Percentiles rank a stretch among this genome's conserved stretches.
Conservation (phyloP, 2,113 vertebrate species). For the Conger conger region DNA sequence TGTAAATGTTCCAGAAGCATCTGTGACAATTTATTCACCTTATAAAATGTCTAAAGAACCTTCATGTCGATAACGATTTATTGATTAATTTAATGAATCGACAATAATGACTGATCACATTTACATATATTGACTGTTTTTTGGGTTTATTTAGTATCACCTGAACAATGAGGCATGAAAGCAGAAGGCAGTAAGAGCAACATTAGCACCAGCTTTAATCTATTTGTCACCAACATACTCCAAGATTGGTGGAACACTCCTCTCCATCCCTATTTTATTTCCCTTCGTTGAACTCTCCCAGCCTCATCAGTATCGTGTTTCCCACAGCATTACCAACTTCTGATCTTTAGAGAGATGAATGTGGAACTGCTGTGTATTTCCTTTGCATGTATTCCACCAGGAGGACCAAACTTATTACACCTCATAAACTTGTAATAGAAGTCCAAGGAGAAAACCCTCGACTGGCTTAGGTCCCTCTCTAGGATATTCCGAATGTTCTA, state of each 20-base stretch:
- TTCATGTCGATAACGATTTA: constrained; percentile 35
- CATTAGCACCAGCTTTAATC: neutral
- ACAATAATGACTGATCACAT: no score
- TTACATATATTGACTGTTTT: no score
- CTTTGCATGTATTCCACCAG: neutral
- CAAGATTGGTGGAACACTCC: no score
- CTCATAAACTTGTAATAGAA: neutral
- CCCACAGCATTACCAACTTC: neutral
- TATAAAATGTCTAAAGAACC: neutral
- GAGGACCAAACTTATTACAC: neutral
- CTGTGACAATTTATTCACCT: neutral
- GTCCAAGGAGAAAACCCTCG: constrained; percentile 8
- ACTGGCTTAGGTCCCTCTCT: neutral
- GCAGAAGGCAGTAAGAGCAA: neutral
- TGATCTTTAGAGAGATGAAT: neutral
- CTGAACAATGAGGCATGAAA: neutral
- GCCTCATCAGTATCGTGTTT: neutral
- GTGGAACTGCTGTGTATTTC: neutral
- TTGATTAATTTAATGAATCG: constrained; percentile 35
- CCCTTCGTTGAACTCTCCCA: no score
- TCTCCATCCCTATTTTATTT: no score
- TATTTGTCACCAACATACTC: no score
- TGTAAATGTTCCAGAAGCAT: neutral
- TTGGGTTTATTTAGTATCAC: constrained; percentile 35
- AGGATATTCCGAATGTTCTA: neutral